These are phyloP conservation scores for Caenorhabditis angaria DNA, from an alignment of 2,888 invertebrate species.

Conservation along the genomic window DNA sequence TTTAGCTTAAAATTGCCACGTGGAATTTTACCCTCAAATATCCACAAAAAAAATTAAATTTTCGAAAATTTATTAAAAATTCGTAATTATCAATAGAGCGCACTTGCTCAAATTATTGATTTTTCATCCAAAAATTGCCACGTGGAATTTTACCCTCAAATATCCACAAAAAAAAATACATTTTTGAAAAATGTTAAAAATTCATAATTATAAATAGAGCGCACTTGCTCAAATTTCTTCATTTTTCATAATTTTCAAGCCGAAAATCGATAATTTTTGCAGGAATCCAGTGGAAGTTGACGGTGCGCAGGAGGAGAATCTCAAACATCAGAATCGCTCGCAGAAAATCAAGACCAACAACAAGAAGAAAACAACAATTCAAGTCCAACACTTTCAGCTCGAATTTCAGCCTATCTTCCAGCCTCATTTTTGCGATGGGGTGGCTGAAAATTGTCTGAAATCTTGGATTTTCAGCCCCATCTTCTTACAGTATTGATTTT, in stretches of 20 bases:
- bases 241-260: background rate
- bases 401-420: constrained; percentile 49
- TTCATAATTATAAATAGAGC: too few relatives aligned
- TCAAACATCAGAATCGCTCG: constrained; percentile 32
- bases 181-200: too few relatives aligned
- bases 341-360: background rate
- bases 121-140: too few relatives aligned
- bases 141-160: too few relatives aligned
- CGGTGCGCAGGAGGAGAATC: constrained; percentile 58
- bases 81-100: too few relatives aligned
- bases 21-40: too few relatives aligned
- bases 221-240: background rate
- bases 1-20: too few relatives aligned
- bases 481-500: background rate
- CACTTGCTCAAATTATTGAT: too few relatives aligned
- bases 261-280: constrained; percentile 1
- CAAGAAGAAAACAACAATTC: background rate
- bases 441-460: background rate
- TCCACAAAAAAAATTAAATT: too few relatives aligned
- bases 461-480: constrained; percentile 12
- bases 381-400: constrained; percentile 42
- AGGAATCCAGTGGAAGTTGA: constrained; percentile 52
- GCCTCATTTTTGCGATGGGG: constrained; percentile 49
- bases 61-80: too few relatives aligned
- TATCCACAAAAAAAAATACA: too few relatives aligned